These are phyloP conservation scores for Eutrigla gurnardus DNA, from an alignment of 2,797 vertebrate species.

Conservation along the genomic window DNA sequence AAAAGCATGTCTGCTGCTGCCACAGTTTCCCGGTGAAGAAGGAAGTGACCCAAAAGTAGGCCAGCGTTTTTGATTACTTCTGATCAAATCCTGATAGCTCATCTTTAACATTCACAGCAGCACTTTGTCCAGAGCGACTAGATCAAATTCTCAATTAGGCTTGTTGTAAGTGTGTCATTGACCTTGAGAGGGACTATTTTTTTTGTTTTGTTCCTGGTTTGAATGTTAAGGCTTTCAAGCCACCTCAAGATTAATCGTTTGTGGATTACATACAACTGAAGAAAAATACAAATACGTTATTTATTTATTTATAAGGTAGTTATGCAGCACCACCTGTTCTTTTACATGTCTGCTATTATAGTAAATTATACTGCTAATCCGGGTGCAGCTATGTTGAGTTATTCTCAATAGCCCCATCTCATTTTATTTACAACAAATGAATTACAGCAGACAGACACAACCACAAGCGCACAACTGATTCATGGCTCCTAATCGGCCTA, in stretches of 20 bases:
- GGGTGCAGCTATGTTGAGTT: slow-evolving; percentile 17
- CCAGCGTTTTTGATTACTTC: slow-evolving; percentile 75
- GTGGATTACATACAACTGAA: slow-evolving; percentile 19
- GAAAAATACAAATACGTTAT: slow-evolving; percentile 30
- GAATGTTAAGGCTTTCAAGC: slow-evolving; percentile 73
- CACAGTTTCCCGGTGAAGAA: slow-evolving; percentile 43
- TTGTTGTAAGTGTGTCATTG: slow-evolving; percentile 73
- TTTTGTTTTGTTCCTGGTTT: slow-evolving; percentile 58
- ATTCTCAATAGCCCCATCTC: slow-evolving; percentile 36
- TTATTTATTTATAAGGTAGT: slow-evolving; percentile 4
- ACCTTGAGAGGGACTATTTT: slow-evolving; percentile 72
- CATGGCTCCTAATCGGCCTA: slow-evolving; percentile 75
- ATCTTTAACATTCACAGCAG: slow-evolving; percentile 78
- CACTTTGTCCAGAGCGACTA: slow-evolving; percentile 70
- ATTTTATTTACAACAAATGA: slow-evolving; percentile 63
- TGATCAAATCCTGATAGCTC: slow-evolving; percentile 75
- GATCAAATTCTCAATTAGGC: slow-evolving; percentile 84
- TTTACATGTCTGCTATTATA: background rate
- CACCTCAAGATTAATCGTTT: slow-evolving; percentile 64
- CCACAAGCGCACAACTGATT: slow-evolving; percentile 56
- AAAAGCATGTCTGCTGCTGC: slow-evolving; percentile 20
- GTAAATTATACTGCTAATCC: slow-evolving; percentile 42
- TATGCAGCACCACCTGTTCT: slow-evolving; percentile 8
- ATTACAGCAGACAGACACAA: slow-evolving; percentile 42
- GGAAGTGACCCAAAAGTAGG: slow-evolving; percentile 68